Conservation (phyloP, 2,113 vertebrate genomes). For the Coturnix japonica region DNA sequence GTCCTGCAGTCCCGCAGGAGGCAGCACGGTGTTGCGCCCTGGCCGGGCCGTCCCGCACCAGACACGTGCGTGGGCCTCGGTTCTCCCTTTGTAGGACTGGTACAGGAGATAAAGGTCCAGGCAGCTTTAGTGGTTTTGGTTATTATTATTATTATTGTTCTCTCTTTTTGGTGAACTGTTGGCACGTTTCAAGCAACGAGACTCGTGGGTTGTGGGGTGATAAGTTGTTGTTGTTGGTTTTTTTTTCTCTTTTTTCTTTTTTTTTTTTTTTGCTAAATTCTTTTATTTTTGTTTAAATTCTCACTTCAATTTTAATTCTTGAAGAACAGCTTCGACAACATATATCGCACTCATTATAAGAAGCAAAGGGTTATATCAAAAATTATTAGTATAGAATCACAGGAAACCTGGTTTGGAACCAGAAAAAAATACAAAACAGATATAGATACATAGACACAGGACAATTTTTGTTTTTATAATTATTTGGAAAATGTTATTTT, state of each 20-base stretch:
- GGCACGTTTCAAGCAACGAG: conserved; percentile 88
- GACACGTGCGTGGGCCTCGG: too few relatives aligned
- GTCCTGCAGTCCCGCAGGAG: too few relatives aligned
- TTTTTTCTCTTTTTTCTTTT: too few relatives aligned
- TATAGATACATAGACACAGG: conserved; percentile 99
- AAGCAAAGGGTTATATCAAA: conserved; percentile 99
- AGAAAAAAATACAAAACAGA: conserved; percentile 99
- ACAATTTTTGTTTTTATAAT: conserved; percentile 98
- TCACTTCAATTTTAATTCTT: conserved; percentile 99
- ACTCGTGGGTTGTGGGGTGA: conserved; percentile 75
- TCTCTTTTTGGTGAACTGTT: neutral
- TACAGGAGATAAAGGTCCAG: neutral
- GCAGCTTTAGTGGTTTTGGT: neutral
- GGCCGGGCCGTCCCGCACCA: too few relatives aligned
- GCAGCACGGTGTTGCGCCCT: too few relatives aligned
- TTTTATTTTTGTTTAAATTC: conserved; percentile 99
- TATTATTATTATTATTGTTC: neutral
- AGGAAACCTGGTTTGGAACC: conserved; percentile 99
- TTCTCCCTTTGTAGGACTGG: too few relatives aligned
- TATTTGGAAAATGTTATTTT: conserved; percentile 99
- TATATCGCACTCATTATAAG: conserved; percentile 99
- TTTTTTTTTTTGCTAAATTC: conserved; percentile 91
- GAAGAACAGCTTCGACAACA: conserved; percentile 99
- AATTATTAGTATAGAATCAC: conserved; percentile 99
- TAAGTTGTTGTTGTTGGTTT: neutral